Evolutionary conservation across 2,113 vertebrate species (phyloP).

Genomic region (Leptobrachium leishanense): DNA sequence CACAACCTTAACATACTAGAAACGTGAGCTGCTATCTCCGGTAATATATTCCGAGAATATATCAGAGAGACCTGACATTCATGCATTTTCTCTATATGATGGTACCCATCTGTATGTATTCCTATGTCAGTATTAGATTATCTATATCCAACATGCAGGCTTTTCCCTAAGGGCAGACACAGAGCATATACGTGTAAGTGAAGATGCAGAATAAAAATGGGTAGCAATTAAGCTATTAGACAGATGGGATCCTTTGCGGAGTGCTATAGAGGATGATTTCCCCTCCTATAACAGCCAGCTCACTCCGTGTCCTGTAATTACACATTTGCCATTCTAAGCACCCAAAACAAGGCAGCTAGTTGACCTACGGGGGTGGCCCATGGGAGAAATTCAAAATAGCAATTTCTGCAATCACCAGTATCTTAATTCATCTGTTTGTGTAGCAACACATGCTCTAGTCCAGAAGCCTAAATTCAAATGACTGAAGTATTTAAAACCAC

Average conservation of each 20-base stretch:
- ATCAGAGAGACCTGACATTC: neutral
- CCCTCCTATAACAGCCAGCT: neutral
- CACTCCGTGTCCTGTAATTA: slow-evolving; percentile 28
- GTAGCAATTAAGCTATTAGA: slow-evolving; percentile 40
- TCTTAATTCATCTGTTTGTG: slow-evolving; percentile 23
- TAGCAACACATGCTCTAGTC: neutral
- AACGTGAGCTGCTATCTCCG: neutral
- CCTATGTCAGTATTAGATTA: slow-evolving; percentile 14
- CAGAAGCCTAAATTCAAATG: neutral
- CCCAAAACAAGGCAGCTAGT: slow-evolving; percentile 6
- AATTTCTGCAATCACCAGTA: slow-evolving; percentile 21
- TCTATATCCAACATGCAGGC: neutral
- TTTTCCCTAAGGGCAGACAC: neutral
- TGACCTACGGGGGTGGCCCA: slow-evolving; percentile 2
- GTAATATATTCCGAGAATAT: neutral
- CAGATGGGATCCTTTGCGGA: slow-evolving; percentile 36
- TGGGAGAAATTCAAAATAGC: neutral
- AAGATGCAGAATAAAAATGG: slow-evolving; percentile 11
- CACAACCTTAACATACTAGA: neutral
- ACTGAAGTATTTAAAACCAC: neutral
- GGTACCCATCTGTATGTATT: neutral
- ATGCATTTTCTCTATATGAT: neutral
- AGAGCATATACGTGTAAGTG: slow-evolving; percentile 10
- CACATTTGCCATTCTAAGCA: slow-evolving; percentile 30
- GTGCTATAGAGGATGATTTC: slow-evolving; percentile 14